These are phyloP conservation scores for Micrasema minimum DNA, from an alignment of 1,140 invertebrate species.

Conservation along the genomic window DNA sequence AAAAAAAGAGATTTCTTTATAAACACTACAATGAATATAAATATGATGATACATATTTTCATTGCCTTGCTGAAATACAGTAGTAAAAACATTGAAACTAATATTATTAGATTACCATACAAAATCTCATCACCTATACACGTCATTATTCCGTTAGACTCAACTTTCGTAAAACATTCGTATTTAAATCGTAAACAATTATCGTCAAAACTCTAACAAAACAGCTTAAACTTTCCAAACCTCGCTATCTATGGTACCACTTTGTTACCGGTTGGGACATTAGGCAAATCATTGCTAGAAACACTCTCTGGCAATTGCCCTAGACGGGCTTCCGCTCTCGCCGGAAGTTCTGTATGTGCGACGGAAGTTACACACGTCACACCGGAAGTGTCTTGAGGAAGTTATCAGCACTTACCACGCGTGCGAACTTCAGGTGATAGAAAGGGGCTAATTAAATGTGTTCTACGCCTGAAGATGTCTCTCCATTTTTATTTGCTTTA, in stretches of 20 bases:
- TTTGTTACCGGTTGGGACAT: conserved; percentile 7
- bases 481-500: too few relatives aligned
- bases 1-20: too few relatives aligned
- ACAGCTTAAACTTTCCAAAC: conserved; percentile 13
- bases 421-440: conserved; percentile 34
- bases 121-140: too few relatives aligned
- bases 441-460: conserved; percentile 14
- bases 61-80: too few relatives aligned
- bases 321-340: conserved; percentile 1
- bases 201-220: conserved; percentile 13
- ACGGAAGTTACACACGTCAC: conserved; percentile 17
- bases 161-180: not conserved
- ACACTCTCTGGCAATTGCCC: conserved; percentile 19
- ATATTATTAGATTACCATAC: too few relatives aligned
- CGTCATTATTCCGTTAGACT: too few relatives aligned
- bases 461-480: too few relatives aligned
- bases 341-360: not conserved
- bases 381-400: conserved; percentile 29
- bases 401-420: conserved; percentile 35
- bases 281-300: conserved; percentile 27
- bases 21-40: too few relatives aligned
- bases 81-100: too few relatives aligned
- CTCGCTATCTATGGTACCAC: conserved; percentile 1
- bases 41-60: too few relatives aligned
- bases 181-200: conserved; percentile 19